Conservation (phyloP, 1,140 invertebrate genomes). For the Frieseomelitta varia region DNA sequence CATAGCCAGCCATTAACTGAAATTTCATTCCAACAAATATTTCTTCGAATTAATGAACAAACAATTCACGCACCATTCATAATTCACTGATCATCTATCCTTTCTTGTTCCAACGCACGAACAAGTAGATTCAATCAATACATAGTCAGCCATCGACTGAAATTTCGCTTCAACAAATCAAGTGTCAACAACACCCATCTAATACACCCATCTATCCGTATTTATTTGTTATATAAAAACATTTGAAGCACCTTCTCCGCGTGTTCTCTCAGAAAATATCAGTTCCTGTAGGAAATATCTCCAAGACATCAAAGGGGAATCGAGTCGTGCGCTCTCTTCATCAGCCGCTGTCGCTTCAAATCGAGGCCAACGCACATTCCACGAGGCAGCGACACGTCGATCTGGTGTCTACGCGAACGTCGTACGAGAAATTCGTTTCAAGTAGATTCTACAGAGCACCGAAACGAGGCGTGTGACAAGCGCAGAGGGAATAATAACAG, state of each 20-base stretch:
- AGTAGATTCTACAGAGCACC: neutral
- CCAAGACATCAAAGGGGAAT: neutral
- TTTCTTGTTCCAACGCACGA: neutral
- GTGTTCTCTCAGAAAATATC: neutral
- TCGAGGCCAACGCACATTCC: neutral
- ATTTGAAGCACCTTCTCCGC: neutral
- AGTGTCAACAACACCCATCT: neutral
- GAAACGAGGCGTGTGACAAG: conserved; percentile 22
- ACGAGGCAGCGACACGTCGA: conserved; percentile 1
- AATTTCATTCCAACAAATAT: neutral
- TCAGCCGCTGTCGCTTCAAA: neutral
- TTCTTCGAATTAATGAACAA: no score
- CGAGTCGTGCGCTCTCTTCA: neutral
- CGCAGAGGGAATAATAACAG: conserved; percentile 37
- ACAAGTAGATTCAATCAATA: neutral
- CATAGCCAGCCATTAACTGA: neutral
- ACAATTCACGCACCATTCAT: no score
- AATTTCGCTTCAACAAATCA: neutral
- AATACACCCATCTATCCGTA: neutral
- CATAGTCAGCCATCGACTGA: neutral
- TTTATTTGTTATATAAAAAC: neutral
- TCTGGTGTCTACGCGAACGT: conserved; percentile 18
- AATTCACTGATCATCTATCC: no score
- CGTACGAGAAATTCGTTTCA: conserved; percentile 15
- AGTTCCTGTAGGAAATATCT: neutral